Evolutionary conservation across 2,888 invertebrate species (phyloP).

Genomic region (Teleogryllus oceanicus): DNA sequence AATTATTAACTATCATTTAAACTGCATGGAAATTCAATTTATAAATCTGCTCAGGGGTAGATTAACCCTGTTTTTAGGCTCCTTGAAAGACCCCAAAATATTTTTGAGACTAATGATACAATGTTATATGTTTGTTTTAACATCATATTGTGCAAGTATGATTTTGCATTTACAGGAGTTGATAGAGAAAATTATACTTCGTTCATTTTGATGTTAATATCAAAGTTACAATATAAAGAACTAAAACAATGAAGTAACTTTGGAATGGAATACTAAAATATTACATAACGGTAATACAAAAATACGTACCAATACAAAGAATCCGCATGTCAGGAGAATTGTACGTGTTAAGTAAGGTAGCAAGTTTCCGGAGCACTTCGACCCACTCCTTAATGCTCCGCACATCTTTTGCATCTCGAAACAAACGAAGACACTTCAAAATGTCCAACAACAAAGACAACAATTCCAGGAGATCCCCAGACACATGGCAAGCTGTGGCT

Average conservation of each 20-base stretch:
- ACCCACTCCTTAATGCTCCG: slow-evolving; percentile 80
- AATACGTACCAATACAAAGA: slow-evolving; percentile 65
- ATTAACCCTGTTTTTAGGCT: no score
- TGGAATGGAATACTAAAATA: neutral
- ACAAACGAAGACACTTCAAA: slow-evolving; percentile 65
- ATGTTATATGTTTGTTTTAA: no score
- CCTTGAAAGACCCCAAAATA: no score
- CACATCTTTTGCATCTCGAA: slow-evolving; percentile 52
- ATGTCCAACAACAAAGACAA: slow-evolving; percentile 68
- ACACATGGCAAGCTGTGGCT: slow-evolving; percentile 83
- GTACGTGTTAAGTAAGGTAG: slow-evolving; percentile 83
- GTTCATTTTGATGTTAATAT: neutral
- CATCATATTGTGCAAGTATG: no score
- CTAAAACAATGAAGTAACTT: slow-evolving; percentile 19
- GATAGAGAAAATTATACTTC: no score
- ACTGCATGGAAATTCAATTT: no score
- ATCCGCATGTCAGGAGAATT: slow-evolving; percentile 81
- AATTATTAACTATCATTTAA: no score
- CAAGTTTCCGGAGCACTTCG: slow-evolving; percentile 80
- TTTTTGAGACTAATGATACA: no score
- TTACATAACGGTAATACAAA: slow-evolving; percentile 31
- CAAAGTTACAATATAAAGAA: neutral
- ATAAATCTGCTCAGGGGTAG: no score
- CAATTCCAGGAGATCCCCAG: slow-evolving; percentile 78
- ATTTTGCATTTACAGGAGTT: no score